phyloP scores from a whole-genome alignment of 2,888 invertebrate genomes.

The Antheraea assamensis region DNA sequence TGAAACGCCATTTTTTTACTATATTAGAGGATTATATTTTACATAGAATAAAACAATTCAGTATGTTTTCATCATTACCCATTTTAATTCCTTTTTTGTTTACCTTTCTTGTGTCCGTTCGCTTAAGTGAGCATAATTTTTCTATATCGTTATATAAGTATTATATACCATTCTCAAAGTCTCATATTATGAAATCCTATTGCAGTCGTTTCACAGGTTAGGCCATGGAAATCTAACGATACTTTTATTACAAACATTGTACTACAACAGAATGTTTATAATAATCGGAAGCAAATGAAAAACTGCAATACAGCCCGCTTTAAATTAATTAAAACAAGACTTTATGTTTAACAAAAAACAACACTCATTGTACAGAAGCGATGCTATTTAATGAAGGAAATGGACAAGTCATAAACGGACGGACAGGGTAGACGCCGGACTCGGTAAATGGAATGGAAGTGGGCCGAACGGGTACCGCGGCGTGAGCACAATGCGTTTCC shows the following conservation, averaged over 20 bases:
- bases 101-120: too few species aligned
- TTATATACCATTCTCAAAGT: too few species aligned
- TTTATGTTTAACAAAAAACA: slow-evolving; percentile 15
- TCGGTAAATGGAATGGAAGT: slow-evolving; percentile 60
- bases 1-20: too few species aligned
- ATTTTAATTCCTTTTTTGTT: too few species aligned
- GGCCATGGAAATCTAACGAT: not conserved
- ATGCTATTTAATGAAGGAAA: slow-evolving; percentile 51
- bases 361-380: slow-evolving; percentile 18
- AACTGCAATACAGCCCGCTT: not conserved
- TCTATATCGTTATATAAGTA: too few species aligned
- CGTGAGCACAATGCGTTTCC: slow-evolving; percentile 64
- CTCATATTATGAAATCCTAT: too few species aligned
- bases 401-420: slow-evolving; percentile 52
- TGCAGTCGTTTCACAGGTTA: too few species aligned
- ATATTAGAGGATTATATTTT: too few species aligned
- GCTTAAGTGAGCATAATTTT: too few species aligned
- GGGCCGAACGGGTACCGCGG: slow-evolving; percentile 47
- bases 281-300: not conserved
- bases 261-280: not conserved
- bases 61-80: too few species aligned
- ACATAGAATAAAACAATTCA: too few species aligned
- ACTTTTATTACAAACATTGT: not conserved
- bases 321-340: slow-evolving; percentile 8
- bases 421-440: slow-evolving; percentile 50